Conservation (phyloP, 2,888 invertebrate species). For the Coenonympha glycerion region DNA sequence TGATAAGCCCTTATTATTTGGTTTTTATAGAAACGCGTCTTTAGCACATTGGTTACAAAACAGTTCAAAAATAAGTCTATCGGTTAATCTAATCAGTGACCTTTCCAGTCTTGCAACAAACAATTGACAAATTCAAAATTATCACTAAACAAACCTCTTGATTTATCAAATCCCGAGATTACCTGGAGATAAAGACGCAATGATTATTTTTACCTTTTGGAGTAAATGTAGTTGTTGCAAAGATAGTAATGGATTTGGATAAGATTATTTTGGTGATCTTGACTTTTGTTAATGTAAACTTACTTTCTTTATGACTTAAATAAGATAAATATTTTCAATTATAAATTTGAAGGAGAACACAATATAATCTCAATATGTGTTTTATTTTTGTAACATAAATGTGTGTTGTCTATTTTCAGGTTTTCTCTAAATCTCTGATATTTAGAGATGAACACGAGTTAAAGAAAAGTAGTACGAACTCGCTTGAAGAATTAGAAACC, state of each 20-base stretch:
- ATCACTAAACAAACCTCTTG: neutral
- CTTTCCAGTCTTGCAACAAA: neutral
- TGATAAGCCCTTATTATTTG: too few relatives aligned
- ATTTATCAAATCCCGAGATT: neutral
- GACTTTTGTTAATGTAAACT: neutral
- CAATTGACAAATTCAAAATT: neutral
- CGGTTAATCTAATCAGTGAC: too few relatives aligned
- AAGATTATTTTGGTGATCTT: conserved; percentile 3
- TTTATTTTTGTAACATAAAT: neutral
- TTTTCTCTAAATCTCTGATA: conserved; percentile 71
- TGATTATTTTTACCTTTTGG: too few relatives aligned
- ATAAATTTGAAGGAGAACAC: neutral
- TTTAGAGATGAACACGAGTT: conserved; percentile 67
- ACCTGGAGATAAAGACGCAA: neutral
- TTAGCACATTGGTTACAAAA: too few relatives aligned
- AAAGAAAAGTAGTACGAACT: conserved; percentile 51
- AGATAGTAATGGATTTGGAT: neutral
- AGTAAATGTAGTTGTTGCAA: neutral
- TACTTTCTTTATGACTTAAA: neutral
- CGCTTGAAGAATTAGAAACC: conserved; percentile 62
- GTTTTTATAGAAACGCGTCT: too few relatives aligned
- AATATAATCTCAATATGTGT: neutral
- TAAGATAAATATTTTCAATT: too few relatives aligned
- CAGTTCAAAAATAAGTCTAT: too few relatives aligned
- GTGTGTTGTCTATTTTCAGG: conserved; percentile 48